Evolutionary conservation across 2,113 vertebrate species (phyloP), one percentile per base, ranked within the genome.

Genomic region (Psilopsiagon aymara): DNA sequence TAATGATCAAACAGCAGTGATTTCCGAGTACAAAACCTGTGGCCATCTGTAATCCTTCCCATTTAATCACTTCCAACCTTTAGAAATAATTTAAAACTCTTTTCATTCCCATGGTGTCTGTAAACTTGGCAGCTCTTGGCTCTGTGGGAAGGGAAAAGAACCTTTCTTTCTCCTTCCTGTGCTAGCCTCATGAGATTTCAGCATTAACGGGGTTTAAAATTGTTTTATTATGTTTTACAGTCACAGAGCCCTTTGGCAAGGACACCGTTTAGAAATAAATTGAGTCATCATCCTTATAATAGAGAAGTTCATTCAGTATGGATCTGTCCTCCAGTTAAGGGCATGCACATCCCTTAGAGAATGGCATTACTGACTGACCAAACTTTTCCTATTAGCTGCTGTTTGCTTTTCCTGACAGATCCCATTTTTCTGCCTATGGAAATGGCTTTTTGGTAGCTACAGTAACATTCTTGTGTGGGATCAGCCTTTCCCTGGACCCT

Each of bases 291-390:
- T 73, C 76, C 86, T 90, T 55, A 16, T 69, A 88, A 90, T 53
- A 93, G 91, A 69, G 93, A 94, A 96, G 55, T 43, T 93, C 92
- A 95, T 95, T 86, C 73, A 59, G 39, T 86, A 94, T 86, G 82
- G 88, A 90, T 92, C 91, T 81, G 59, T 80, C 80, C 73, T 83
- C 76, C 62, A 49, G 46, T 74, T 82, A 46, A 92, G 76, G 90
- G 82, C 90, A 73, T 21, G 41, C n/a, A 57, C 14, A 47, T 69
- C 82, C 49, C 82, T 82, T 46, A 73, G 75, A 82, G 79, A 84
- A 73, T n/a, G 68, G 75, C 52, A 47, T 64, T 68, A 46, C 47
- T 2, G 1, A 44, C 46, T n/a, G 59, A 47, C 59, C 82, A 66
- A 52, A 39, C 41, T 90, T 82, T 25, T 88, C 70, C 62, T 94